These are phyloP conservation scores for Anthrax anthrax DNA, from an alignment of 2,888 invertebrate species.

Conservation along the genomic window DNA sequence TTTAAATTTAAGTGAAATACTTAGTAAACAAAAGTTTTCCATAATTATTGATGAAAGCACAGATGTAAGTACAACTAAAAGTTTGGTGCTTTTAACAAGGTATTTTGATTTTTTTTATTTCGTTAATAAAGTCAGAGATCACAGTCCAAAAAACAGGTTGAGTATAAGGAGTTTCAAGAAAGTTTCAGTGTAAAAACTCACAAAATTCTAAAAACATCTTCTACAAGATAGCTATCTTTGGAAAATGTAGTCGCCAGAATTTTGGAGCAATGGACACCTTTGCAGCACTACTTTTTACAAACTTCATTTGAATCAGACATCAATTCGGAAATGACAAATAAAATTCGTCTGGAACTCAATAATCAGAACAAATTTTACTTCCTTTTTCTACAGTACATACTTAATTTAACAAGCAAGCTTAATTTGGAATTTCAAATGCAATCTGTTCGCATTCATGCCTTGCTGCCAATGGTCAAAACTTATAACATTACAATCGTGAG, in stretches of 20 bases:
- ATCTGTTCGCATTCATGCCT: no score
- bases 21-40: background rate
- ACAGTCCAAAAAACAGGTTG: background rate
- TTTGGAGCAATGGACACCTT: background rate
- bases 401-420: background rate
- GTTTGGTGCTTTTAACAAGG: background rate
- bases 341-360: background rate
- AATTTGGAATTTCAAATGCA: background rate
- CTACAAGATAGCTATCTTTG: background rate
- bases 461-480: no score
- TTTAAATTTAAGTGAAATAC: background rate
- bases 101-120: background rate
- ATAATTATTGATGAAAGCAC: background rate
- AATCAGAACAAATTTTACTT: background rate
- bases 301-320: background rate
- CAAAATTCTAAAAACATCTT: background rate
- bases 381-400: background rate
- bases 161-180: background rate
- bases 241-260: background rate
- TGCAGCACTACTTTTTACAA: background rate
- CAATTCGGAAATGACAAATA: background rate
- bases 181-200: background rate
- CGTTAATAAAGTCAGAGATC: background rate
- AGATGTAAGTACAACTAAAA: background rate
- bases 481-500: no score